Base-by-base conservation (phyloP, 2,797 vertebrate genomes). In the Epinephelus coioides region DNA sequence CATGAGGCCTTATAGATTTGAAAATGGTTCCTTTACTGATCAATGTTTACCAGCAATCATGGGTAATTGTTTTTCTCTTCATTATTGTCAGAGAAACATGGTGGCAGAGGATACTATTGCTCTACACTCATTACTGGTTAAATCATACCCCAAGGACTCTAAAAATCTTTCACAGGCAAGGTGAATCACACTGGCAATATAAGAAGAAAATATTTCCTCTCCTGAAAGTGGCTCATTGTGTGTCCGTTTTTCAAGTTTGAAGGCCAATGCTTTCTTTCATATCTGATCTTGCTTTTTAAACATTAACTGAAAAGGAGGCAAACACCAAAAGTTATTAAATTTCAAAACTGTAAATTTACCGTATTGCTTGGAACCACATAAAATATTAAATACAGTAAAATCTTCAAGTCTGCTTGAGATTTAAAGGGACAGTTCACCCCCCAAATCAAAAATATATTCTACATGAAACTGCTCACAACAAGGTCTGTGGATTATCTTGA, bases 101-200 rank as follows among this genome's bases (percentile, higher is more conserved):
- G 61, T 2, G 54, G 47, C 27, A 68, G 27, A 73, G 53, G 34
- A 65, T 19, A 34, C 53, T 51, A 46, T 17, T 78, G 54, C 55
- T 69, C 30, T 47, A 61, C 53, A 62, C 70, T 73, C 46, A 53
- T 43, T 11, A 38, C 34, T 18, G 38, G 40, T 59, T 63, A 50
- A 77, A 87, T 78, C 27, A 51, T 47, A 63, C 67, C 40, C 18
- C 21, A 62, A 60, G n/a, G 53, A 79, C 56, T 27, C 13, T 14
- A 78, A 47, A 38, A 62, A 55, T 14, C 30, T 50, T 44, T 56
- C 49, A 50, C 10, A 50, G 23, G 19, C 19, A 60, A 47, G 43
- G 13, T 68, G 0, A 27, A 23, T 77, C 50, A 76, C 21, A 53
- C 7, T n/a, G n/a, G 38, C 12, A 56, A 56, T 49, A 44, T 23